phyloP scores from a whole-genome alignment of 2,113 vertebrate genomes.

The Naja naja region DNA sequence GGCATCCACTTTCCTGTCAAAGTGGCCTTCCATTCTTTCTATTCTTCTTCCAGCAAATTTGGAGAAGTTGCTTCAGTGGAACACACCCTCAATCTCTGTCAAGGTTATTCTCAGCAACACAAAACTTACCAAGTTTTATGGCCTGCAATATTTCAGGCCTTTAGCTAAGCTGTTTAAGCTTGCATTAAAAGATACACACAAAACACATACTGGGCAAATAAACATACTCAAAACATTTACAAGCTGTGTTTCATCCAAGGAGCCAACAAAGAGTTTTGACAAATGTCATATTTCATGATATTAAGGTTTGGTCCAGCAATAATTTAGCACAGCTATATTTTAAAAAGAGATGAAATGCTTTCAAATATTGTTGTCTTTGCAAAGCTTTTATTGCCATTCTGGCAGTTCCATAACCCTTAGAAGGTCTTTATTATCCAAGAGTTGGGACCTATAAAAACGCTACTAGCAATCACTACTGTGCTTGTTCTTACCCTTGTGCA shows the following conservation, averaged over 20 bases:
- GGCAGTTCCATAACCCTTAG: conserved; percentile 44
- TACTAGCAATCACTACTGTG: conserved; percentile 22
- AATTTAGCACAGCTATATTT: conserved; percentile 45
- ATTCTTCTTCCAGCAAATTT: background rate
- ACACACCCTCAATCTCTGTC: background rate
- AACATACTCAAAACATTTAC: background rate
- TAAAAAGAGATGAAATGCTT: conserved; percentile 53
- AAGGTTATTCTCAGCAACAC: background rate
- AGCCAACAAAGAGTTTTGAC: background rate
- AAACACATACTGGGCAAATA: background rate
- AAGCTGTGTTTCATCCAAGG: background rate
- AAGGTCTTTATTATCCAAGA: conserved; percentile 49
- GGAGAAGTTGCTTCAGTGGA: background rate
- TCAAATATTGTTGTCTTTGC: conserved; percentile 47
- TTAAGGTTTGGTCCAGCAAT: conserved; percentile 30
- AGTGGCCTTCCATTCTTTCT: background rate
- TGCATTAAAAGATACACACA: background rate
- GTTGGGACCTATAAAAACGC: conserved; percentile 41
- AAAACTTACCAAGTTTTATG: background rate
- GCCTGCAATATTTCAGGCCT: background rate
- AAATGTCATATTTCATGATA: conserved; percentile 12
- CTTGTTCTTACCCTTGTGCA: conserved; percentile 24
- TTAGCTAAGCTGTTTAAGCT: background rate
- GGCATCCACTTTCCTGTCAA: background rate
- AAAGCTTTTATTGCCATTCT: conserved; percentile 47